These are phyloP conservation scores for Epicauta chinensis DNA, from an alignment of 1,140 invertebrate species.

Conservation along the genomic window DNA sequence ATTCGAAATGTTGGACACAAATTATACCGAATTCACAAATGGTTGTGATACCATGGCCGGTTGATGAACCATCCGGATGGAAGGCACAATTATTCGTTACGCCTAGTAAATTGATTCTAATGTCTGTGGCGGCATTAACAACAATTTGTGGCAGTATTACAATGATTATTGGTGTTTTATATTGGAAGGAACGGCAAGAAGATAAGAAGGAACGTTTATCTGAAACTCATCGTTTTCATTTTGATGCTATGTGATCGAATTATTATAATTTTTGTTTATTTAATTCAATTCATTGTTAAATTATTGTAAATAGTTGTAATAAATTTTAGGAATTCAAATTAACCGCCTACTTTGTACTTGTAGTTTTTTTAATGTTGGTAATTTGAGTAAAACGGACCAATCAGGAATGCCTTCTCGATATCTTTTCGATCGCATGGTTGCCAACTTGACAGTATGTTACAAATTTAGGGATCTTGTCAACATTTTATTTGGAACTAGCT, in stretches of 20 bases:
- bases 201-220: slow-evolving; percentile 85
- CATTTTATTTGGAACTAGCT: no score
- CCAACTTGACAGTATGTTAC: no score
- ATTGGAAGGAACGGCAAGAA: slow-evolving; percentile 89
- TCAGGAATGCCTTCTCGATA: neutral
- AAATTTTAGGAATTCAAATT: neutral
- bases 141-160: slow-evolving; percentile 82
- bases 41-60: slow-evolving; percentile 86
- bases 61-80: slow-evolving; percentile 74
- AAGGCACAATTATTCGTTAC: slow-evolving; percentile 92
- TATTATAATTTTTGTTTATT: slow-evolving; percentile 10
- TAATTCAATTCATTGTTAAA: slow-evolving; percentile 4
- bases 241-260: slow-evolving; percentile 60
- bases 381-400: neutral
- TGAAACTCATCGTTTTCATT: slow-evolving; percentile 82
- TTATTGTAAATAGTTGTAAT: slow-evolving; percentile 4
- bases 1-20: slow-evolving; percentile 74
- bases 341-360: no score
- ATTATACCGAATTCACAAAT: slow-evolving; percentile 96
- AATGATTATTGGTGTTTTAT: slow-evolving; percentile 77
- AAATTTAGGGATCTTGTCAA: no score
- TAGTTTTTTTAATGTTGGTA: slow-evolving; percentile 2
- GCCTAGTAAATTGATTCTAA: slow-evolving; percentile 86
- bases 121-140: slow-evolving; percentile 84
- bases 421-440: neutral